These are phyloP conservation scores for Regulus satrapa DNA, from an alignment of 2,113 vertebrate species.

Conservation along the genomic window DNA sequence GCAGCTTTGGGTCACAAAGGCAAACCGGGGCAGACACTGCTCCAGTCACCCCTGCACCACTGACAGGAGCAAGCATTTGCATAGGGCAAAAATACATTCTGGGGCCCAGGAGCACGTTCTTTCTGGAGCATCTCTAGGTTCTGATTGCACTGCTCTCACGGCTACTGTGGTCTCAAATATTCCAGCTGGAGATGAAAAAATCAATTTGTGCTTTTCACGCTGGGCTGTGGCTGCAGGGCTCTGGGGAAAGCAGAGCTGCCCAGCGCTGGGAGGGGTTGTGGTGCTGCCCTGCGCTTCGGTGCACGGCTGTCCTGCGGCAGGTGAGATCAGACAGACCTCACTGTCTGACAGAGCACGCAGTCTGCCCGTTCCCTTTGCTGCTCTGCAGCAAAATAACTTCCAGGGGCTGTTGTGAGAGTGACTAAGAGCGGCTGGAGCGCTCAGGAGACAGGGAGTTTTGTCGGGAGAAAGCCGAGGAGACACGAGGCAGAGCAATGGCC, in stretches of 20 bases:
- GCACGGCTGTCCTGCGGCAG: not conserved
- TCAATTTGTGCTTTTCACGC: not conserved
- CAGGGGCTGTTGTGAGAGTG: not conserved
- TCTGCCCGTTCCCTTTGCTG: not conserved
- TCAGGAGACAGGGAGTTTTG: not conserved
- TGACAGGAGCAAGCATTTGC: not conserved
- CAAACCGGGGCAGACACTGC: not conserved
- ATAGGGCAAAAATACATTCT: not conserved
- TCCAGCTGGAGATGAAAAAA: not conserved
- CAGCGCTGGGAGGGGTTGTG: accelerated
- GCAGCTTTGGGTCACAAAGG: not conserved
- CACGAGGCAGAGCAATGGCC: not conserved
- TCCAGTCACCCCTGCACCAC: not conserved
- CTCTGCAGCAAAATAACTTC: not conserved
- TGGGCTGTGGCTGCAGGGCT: not conserved
- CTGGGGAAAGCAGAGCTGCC: not conserved
- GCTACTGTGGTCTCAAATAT: not conserved
- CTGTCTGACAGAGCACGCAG: accelerated
- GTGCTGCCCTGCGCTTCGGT: too few species aligned
- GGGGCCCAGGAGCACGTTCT: not conserved
- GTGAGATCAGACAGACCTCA: too few species aligned
- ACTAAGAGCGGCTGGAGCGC: not conserved
- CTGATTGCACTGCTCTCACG: not conserved
- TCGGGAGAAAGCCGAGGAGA: not conserved
- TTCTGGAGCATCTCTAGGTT: not conserved